Percentiles rank a stretch among this genome's conserved stretches.
phyloP scores from a whole-genome alignment of 2,888 invertebrate genomes.

The Bellardia bayeri region DNA sequence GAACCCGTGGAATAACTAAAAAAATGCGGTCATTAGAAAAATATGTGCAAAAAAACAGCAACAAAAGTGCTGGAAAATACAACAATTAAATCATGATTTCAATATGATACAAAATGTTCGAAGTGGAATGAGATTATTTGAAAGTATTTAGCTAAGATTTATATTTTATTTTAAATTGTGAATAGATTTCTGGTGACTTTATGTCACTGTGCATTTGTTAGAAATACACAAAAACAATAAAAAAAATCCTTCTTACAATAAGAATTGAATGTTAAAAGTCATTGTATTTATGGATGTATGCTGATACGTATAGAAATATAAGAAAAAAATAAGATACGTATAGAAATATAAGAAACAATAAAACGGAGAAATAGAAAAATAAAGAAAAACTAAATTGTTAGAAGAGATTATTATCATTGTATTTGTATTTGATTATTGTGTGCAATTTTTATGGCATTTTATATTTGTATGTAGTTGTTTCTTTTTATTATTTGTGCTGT shows the following conservation, averaged over 20 bases:
- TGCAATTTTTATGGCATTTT: slow-evolving; percentile 55
- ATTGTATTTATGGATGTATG: slow-evolving; percentile 1
- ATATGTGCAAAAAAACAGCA: too few species aligned
- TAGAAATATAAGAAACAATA: slow-evolving; percentile 14
- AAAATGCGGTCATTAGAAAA: too few species aligned
- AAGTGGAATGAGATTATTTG: neutral
- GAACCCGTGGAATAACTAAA: too few species aligned
- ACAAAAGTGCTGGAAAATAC: too few species aligned
- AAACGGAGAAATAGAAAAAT: neutral
- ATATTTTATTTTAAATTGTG: too few species aligned
- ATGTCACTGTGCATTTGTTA: slow-evolving; percentile 7
- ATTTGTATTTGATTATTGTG: slow-evolving; percentile 47
- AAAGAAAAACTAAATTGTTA: slow-evolving; percentile 48
- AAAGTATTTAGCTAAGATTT: neutral
- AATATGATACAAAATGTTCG: too few species aligned
- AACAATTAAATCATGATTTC: too few species aligned
- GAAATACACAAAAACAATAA: neutral
- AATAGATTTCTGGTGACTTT: too few species aligned
- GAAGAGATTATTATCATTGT: slow-evolving; percentile 43
- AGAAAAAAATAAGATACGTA: slow-evolving; percentile 6
- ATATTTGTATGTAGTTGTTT: slow-evolving; percentile 33
- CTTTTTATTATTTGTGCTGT: neutral
- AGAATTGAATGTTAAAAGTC: slow-evolving; percentile 49
- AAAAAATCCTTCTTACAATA: slow-evolving; percentile 27
- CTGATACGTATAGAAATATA: neutral